Evolutionary conservation across 1,140 invertebrate genomes (phyloP).

Genomic region (Drosophila kurseongensis): DNA sequence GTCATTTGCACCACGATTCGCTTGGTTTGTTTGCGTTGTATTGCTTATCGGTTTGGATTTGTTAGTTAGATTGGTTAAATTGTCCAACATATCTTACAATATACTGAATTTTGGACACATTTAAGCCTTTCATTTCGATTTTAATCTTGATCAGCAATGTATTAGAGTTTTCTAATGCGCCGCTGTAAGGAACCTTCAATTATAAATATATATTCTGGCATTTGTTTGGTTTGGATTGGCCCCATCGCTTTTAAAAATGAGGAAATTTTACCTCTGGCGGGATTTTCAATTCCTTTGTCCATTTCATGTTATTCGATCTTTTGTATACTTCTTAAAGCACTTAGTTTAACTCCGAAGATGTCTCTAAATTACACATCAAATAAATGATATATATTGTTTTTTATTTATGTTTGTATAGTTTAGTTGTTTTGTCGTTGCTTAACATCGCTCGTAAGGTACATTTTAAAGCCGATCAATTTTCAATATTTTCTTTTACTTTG

Average conservation of each 20-base stretch:
- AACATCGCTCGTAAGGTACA: constrained; percentile 42
- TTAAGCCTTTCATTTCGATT: neutral
- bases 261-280: neutral
- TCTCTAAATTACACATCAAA: constrained; percentile 2
- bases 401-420: constrained; percentile 11
- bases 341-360: neutral
- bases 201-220: constrained; percentile 26
- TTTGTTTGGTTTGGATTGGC: constrained; percentile 9
- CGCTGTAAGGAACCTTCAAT: constrained; percentile 4
- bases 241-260: neutral
- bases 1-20: neutral
- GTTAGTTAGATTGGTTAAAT: constrained; percentile 23
- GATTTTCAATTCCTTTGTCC: neutral
- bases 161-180: neutral
- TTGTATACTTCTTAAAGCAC: constrained; percentile 20
- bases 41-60: constrained; percentile 47
- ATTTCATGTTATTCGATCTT: constrained; percentile 1
- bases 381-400: constrained; percentile 16
- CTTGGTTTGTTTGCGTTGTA: constrained; percentile 22
- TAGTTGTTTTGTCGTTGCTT: constrained; percentile 21
- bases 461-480: constrained; percentile 62
- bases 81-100: constrained; percentile 13
- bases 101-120: neutral
- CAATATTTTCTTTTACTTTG: constrained; percentile 9
- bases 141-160: neutral